These are phyloP conservation scores for Rousettus leschenaultii DNA, from an alignment of 2,113 vertebrate genomes.

Conservation along the genomic window DNA sequence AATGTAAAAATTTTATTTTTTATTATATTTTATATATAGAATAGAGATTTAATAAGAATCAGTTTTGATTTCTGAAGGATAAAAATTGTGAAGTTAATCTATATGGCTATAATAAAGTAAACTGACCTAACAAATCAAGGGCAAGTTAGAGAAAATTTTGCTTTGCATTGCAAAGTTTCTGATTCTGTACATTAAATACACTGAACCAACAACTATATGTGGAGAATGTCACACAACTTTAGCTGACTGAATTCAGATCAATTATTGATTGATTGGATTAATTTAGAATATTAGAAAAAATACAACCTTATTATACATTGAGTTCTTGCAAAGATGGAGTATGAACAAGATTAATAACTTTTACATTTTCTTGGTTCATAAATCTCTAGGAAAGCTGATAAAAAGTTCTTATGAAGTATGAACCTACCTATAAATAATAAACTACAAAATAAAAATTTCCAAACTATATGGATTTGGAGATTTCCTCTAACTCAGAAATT, in stretches of 20 bases:
- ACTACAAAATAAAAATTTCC: neutral
- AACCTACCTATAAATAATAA: neutral
- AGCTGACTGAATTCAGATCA: neutral
- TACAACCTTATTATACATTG: neutral
- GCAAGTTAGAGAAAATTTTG: constrained; percentile 1
- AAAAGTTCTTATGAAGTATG: neutral
- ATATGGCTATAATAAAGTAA: neutral
- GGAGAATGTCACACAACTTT: neutral
- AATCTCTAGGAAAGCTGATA: neutral
- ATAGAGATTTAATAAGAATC: neutral
- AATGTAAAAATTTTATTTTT: neutral
- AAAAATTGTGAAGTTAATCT: neutral
- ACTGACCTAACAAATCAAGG: neutral
- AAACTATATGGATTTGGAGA: neutral
- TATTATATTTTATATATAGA: neutral
- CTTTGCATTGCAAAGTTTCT: neutral
- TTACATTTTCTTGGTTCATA: neutral
- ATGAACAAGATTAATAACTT: neutral
- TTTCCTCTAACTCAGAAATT: constrained; percentile 6
- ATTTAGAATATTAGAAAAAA: neutral
- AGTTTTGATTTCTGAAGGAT: neutral
- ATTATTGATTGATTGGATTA: neutral
- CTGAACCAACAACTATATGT: neutral
- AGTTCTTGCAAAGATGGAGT: neutral
- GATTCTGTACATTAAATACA: constrained; percentile 7